phyloP scores from a whole-genome alignment of 2,113 vertebrate species.

The Leucopsar rothschildi region DNA sequence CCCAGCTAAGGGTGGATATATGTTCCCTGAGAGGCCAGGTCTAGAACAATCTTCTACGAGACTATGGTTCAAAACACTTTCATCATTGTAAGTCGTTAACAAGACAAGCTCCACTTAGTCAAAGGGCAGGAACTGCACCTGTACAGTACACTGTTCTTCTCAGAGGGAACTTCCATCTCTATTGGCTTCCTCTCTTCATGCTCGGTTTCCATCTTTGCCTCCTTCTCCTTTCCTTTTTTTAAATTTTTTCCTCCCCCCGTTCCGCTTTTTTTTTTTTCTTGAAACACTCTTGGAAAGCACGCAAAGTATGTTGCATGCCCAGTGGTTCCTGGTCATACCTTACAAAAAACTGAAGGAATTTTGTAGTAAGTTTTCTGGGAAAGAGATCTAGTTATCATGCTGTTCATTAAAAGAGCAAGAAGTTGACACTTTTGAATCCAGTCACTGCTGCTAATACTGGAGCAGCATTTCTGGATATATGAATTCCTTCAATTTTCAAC shows the following conservation, averaged over 20 bases:
- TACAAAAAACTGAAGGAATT: constrained; percentile 44
- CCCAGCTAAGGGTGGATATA: constrained; percentile 87
- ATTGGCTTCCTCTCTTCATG: neutral
- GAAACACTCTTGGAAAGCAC: constrained; percentile 16
- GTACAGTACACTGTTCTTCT: constrained; percentile 56
- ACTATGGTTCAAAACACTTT: constrained; percentile 86
- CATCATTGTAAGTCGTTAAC: constrained; percentile 88
- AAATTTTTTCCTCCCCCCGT: accelerated
- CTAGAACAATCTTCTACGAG: constrained; percentile 87
- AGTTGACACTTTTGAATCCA: neutral
- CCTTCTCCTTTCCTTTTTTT: neutral
- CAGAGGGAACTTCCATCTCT: constrained; percentile 38
- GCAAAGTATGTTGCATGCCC: neutral
- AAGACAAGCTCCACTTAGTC: constrained; percentile 88
- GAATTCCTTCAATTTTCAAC: constrained; percentile 24
- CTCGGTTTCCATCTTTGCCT: neutral
- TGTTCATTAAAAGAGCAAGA: neutral
- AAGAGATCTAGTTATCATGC: neutral
- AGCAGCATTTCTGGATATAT: neutral
- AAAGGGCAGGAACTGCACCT: constrained; percentile 79
- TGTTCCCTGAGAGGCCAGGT: constrained; percentile 88
- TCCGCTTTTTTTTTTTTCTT: neutral
- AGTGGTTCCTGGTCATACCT: constrained; percentile 33
- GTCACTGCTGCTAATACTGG: neutral
- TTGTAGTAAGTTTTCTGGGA: constrained; percentile 32